Base-by-base conservation (phyloP, 2,113 vertebrate genomes). In the Myrmecophaga tridactyla region DNA sequence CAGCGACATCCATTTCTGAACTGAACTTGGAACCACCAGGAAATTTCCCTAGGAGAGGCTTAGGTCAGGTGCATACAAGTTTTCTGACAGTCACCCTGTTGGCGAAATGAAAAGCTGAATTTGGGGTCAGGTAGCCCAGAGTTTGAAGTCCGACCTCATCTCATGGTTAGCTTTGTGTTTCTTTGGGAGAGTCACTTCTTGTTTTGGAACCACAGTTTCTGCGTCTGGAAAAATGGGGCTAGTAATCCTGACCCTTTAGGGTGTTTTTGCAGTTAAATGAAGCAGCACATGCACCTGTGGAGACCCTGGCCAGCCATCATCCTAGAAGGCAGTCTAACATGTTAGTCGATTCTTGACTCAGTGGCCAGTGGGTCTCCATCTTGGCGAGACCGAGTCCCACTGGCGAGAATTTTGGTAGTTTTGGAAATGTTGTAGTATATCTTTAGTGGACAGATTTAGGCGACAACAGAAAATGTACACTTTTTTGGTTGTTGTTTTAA, bases 181-280 rank as follows among this genome's bases (percentile, higher is more conserved):
- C 76, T 77, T 87, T 70, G 85, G 85, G 81, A 67, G 94, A 92
- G 60, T 84, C 77, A 41, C 17, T 73, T 87, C 65, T 86, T 56
- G 76, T 39, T 95, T 86, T 39, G 27, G 76, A 85, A 72, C n/a
- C 72, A 48, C 7, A 82, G 39, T 72, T 94, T 92, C 72, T 95
- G 34, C 48, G 20, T 89, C 43, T 86, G 63, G 92, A 58, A 62
- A 82, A 58, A 65, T 31, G 5, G 17, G 12, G 27, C 4, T 48
- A 46, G 70, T 48, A 29, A 34, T 51, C 75, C 23, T 48, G 58
- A 80, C 65, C 72, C 89, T 41, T 48, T 58, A 39, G 65, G 51
- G 70, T 43, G 20, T 1, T 69, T 76, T 86, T 43, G 62, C 0
- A 3, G 51, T 90, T 15, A 70, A 75, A 41, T n/a, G 62, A 83